These are phyloP conservation scores for Ianthella basta DNA, from an alignment of 37 sponge, comb jelly and placozoan species.

Conservation along the genomic window DNA sequence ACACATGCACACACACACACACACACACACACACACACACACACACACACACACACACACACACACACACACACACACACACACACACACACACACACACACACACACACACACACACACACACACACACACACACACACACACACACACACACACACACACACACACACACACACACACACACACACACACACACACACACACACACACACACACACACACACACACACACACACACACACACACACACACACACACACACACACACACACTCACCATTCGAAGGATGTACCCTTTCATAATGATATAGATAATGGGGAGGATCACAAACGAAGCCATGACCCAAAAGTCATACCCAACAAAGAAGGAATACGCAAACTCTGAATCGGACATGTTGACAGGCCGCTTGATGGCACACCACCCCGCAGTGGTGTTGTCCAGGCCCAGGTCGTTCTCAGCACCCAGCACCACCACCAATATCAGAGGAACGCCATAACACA, in stretches of 20 bases:
- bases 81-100: too few relatives aligned
- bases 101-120: too few relatives aligned
- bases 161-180: constrained; percentile 73
- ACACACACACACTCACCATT: constrained; percentile 44
- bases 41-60: too few relatives aligned
- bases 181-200: constrained; percentile 74
- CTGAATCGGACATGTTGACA: neutral
- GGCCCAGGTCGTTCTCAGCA: neutral
- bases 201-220: constrained; percentile 67
- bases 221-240: constrained; percentile 60
- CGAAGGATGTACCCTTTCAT: constrained; percentile 35
- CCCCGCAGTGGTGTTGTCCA: constrained; percentile 28
- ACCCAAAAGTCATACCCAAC: constrained; percentile 64
- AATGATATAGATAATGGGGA: constrained; percentile 47
- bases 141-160: constrained; percentile 61
- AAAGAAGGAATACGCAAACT: neutral
- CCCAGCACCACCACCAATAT: neutral
- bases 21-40: too few relatives aligned
- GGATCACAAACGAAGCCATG: constrained; percentile 36
- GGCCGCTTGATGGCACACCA: constrained; percentile 29
- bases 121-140: constrained; percentile 67
- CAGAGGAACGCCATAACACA: constrained; percentile 40
- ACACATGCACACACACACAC: too few relatives aligned
- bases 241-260: constrained; percentile 64
- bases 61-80: too few relatives aligned